phyloP scores from a whole-genome alignment of 2,113 vertebrate species.

The Python bivittatus region DNA sequence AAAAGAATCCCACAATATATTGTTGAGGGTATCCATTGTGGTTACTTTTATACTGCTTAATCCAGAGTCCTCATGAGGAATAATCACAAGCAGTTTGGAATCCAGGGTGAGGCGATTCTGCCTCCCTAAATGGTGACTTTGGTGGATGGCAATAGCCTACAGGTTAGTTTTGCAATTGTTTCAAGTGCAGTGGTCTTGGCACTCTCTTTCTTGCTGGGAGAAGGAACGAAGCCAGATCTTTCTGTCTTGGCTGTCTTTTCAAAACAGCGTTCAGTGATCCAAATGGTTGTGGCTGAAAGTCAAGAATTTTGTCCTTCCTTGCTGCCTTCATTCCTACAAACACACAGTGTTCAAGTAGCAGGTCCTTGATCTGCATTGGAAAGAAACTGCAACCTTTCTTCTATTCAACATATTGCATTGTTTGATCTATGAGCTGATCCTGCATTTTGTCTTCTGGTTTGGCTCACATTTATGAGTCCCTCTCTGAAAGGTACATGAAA shows the following conservation, averaged over 20 bases:
- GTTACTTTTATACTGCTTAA: not conserved
- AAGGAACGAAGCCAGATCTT: conserved; percentile 13
- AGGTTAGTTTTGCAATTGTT: conserved; percentile 32
- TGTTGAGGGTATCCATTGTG: not conserved
- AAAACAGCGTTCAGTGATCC: not conserved
- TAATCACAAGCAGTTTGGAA: not conserved
- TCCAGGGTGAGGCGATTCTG: not conserved
- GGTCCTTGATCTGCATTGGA: not conserved
- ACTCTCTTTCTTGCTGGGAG: not conserved
- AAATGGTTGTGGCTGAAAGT: not conserved
- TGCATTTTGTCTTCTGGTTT: not conserved
- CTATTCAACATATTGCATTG: not conserved
- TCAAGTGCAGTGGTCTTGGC: not conserved
- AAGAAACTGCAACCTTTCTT: not conserved
- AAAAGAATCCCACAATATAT: no score
- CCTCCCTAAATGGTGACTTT: not conserved
- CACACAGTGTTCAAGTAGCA: not conserved
- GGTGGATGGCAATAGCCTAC: not conserved
- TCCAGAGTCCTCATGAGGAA: not conserved
- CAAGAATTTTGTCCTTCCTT: not conserved
- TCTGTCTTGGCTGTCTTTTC: not conserved
- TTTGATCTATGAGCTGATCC: not conserved
- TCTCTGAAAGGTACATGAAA: not conserved
- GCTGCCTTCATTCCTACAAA: not conserved
- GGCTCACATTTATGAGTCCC: not conserved